These are phyloP conservation scores for Trilocha varians DNA, from an alignment of 2,888 invertebrate species.

Conservation along the genomic window DNA sequence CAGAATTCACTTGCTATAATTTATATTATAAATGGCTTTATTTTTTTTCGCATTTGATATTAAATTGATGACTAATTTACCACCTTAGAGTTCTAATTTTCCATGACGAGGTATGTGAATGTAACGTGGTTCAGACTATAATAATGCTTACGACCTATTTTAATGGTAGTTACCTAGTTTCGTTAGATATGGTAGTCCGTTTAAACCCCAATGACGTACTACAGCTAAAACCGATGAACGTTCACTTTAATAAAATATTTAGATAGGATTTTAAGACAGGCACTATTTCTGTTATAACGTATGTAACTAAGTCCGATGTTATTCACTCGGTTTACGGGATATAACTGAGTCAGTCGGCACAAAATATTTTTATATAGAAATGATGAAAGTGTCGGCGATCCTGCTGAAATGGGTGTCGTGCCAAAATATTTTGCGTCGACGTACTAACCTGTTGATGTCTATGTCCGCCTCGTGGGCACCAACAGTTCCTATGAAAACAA, in stretches of 20 bases:
- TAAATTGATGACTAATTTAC: not conserved
- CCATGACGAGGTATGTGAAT: conserved; percentile 24
- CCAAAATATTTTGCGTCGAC: conserved; percentile 28
- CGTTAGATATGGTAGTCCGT: conserved; percentile 12
- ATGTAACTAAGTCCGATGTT: not conserved
- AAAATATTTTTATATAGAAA: conserved; percentile 10
- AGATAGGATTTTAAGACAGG: conserved; percentile 17
- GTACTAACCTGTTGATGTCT: conserved; percentile 56
- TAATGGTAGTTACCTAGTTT: conserved; percentile 5
- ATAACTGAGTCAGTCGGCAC: not conserved
- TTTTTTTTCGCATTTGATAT: no score
- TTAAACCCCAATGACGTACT: conserved; percentile 37
- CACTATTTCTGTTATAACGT: not conserved
- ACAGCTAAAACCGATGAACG: conserved; percentile 26
- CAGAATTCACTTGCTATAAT: no score
- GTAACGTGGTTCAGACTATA: conserved; percentile 16
- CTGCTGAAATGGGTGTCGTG: conserved; percentile 17
- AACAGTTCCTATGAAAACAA: conserved; percentile 39
- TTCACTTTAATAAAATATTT: conserved; percentile 27
- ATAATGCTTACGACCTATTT: conserved; percentile 7
- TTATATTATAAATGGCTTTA: no score
- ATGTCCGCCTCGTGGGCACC: conserved; percentile 40
- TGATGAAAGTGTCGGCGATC: conserved; percentile 17
- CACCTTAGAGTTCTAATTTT: conserved; percentile 7
- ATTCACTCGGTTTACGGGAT: not conserved